Conservation (phyloP, 1,140 invertebrate genomes). For the Halesus radiatus region DNA sequence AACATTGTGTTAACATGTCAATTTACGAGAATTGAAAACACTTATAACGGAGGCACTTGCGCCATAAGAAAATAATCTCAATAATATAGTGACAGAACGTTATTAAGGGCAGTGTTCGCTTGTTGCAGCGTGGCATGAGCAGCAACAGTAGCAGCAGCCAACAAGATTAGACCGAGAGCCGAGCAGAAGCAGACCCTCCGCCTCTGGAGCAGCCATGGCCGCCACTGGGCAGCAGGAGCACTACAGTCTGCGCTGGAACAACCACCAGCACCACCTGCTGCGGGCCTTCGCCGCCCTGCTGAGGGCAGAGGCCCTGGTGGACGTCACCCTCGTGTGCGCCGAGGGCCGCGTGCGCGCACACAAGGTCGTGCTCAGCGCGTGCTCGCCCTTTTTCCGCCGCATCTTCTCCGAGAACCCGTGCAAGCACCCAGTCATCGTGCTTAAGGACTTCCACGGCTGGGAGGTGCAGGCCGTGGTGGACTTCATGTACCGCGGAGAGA, state of each 20-base stretch:
- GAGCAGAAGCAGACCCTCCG: constrained; percentile 62
- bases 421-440: constrained; percentile 92
- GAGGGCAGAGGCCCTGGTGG: constrained; percentile 87
- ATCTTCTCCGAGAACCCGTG: constrained; percentile 92
- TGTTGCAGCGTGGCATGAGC: constrained; percentile 35
- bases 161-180: constrained; percentile 58
- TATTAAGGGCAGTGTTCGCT: background rate
- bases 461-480: constrained; percentile 90
- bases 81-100: constrained; percentile 14
- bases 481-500: constrained; percentile 94
- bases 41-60: no score
- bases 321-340: constrained; percentile 90
- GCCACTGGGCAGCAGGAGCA: constrained; percentile 74
- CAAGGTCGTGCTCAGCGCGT: constrained; percentile 91
- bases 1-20: no score
- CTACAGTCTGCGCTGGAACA: constrained; percentile 93
- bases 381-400: constrained; percentile 90
- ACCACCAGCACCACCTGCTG: constrained; percentile 89
- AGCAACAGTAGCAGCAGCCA: constrained; percentile 43
- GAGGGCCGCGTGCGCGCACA: constrained; percentile 87
- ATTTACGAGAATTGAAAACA: no score
- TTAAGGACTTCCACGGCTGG: constrained; percentile 89
- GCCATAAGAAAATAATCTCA: background rate
- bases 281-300: constrained; percentile 87
- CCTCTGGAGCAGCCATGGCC: constrained; percentile 59